Evolutionary conservation across 1,140 invertebrate species (phyloP).

Genomic region (Heliconius himera): DNA sequence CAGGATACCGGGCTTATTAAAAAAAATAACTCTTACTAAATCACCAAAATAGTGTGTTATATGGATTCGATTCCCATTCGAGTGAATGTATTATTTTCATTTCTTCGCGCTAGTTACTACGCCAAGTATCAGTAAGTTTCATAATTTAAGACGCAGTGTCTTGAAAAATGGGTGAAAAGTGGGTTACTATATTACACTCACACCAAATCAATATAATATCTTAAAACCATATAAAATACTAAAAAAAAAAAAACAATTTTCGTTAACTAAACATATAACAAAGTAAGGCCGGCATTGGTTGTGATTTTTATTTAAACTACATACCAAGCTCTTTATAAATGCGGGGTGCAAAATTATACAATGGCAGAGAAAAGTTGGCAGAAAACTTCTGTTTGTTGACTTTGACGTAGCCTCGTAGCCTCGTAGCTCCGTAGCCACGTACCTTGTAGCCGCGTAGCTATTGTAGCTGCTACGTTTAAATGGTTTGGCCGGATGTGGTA

Average conservation of each 20-base stretch:
- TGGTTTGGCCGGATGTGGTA: slow-evolving; percentile 2
- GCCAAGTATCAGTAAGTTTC: too few species aligned
- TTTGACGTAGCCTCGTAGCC: slow-evolving; percentile 7
- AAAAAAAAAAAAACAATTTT: not conserved
- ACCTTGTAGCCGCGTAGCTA: not conserved
- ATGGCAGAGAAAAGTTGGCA: slow-evolving; percentile 7
- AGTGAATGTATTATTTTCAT: too few species aligned
- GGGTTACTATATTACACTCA: too few species aligned
- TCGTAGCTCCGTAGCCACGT: slow-evolving; percentile 1
- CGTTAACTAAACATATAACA: not conserved
- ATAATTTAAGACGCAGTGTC: too few species aligned
- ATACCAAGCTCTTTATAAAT: not conserved
- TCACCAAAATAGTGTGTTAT: too few species aligned
- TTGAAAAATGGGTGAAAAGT: too few species aligned
- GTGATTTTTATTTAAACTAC: slow-evolving; percentile 8
- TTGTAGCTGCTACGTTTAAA: slow-evolving; percentile 12
- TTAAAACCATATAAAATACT: not conserved
- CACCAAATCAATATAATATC: too few species aligned
- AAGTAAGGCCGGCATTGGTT: not conserved
- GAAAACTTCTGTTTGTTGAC: slow-evolving; percentile 5
- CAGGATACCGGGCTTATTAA: too few species aligned
- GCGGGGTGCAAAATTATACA: slow-evolving; percentile 12
- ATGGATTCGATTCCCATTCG: too few species aligned
- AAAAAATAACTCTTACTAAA: not conserved
- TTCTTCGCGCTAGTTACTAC: too few species aligned